Conservation (phyloP, 2,888 invertebrate species). For the Pardosa pseudoannulata region DNA sequence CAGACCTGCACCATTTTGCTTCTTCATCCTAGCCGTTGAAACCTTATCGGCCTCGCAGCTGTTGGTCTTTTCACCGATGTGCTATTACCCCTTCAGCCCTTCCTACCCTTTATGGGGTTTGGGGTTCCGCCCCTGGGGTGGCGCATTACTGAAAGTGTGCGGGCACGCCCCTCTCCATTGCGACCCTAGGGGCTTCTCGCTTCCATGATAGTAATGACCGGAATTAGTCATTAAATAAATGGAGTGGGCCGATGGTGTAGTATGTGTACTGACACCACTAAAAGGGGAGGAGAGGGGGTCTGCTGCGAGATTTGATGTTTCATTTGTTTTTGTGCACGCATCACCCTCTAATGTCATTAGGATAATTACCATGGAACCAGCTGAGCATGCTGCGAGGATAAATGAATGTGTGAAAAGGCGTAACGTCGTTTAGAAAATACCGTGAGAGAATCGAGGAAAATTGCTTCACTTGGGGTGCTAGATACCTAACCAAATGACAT, state of each 20-base stretch:
- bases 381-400: neutral
- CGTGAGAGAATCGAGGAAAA: neutral
- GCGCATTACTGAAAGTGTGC: constrained; percentile 24
- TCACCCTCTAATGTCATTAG: neutral
- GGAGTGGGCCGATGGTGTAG: constrained; percentile 21
- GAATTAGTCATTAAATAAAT: constrained; percentile 72
- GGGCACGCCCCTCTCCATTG: constrained; percentile 36
- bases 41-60: constrained; percentile 23
- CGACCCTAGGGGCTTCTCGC: constrained; percentile 38
- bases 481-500: neutral
- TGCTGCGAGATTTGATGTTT: constrained; percentile 10
- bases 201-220: constrained; percentile 36
- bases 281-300: neutral
- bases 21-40: neutral
- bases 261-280: neutral
- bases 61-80: constrained; percentile 12
- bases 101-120: constrained; percentile 11
- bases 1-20: too few relatives aligned
- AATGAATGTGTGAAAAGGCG: constrained; percentile 1
- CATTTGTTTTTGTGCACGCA: neutral
- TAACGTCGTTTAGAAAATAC: neutral
- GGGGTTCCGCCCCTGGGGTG: constrained; percentile 47
- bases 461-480: neutral
- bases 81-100: constrained; percentile 21
- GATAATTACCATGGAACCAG: neutral